These are phyloP conservation scores for Pygocentrus nattereri DNA, from an alignment of 2,797 vertebrate species.

Conservation along the genomic window DNA sequence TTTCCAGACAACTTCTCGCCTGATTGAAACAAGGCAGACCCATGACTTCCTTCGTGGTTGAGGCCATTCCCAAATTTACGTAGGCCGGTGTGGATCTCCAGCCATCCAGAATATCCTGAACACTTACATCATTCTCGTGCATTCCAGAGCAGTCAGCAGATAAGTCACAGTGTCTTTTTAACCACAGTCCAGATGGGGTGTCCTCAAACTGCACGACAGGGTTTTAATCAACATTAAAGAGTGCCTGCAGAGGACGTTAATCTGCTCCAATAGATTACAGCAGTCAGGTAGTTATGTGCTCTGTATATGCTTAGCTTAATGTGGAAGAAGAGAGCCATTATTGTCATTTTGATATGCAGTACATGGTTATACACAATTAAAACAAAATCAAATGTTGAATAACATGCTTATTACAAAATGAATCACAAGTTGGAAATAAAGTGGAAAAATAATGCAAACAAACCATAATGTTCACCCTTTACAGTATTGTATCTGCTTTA, in stretches of 20 bases:
- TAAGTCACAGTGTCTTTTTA: conserved; percentile 1
- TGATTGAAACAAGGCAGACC: conserved; percentile 1
- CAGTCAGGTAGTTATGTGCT: neutral
- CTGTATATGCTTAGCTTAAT: neutral
- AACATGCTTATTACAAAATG: neutral
- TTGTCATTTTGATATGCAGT: neutral
- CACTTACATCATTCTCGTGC: neutral
- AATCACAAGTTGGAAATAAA: no score
- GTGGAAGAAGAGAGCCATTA: neutral
- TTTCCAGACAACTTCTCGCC: neutral
- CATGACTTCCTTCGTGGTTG: neutral
- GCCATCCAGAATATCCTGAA: neutral
- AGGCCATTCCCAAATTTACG: neutral
- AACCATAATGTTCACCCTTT: no score
- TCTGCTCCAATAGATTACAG: neutral
- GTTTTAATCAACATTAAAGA: neutral
- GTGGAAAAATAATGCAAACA: no score
- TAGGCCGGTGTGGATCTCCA: neutral
- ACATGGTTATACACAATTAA: neutral
- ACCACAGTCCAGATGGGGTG: neutral
- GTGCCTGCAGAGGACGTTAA: neutral
- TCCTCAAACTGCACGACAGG: neutral
- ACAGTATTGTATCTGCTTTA: no score
- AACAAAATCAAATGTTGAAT: neutral
- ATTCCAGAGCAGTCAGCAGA: neutral